Percentiles rank a stretch among this genome's conserved stretches.
phyloP scores from a whole-genome alignment of 2,113 vertebrate genomes.

The Cercopithecus mona region DNA sequence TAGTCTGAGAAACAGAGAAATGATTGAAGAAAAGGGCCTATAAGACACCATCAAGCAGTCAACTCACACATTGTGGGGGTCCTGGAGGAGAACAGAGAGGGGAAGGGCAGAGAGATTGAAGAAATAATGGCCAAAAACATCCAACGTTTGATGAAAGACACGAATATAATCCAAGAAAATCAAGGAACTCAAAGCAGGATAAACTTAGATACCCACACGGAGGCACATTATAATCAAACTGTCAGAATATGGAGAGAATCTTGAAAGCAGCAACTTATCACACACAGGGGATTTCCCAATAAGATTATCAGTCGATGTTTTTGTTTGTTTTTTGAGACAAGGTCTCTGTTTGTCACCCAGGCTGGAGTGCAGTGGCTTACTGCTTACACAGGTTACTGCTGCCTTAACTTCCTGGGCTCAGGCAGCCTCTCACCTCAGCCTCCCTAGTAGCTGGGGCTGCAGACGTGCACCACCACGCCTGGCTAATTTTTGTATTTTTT shows the following conservation, averaged over 20 bases:
- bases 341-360: neutral
- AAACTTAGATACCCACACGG: neutral
- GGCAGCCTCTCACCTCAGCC: no score
- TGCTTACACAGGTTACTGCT: neutral
- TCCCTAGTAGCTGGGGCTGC: no score
- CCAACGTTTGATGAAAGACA: neutral
- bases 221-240: neutral
- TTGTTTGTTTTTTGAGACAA: neutral
- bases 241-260: neutral
- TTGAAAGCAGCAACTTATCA: neutral
- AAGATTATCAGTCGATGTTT: neutral
- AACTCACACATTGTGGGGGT: neutral
- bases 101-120: neutral
- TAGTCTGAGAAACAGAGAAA: neutral
- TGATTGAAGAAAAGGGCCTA: neutral
- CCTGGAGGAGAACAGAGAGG: neutral
- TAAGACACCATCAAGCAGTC: neutral
- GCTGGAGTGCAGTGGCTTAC: neutral
- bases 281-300: neutral
- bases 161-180: neutral
- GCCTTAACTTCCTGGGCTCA: neutral
- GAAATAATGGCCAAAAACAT: neutral
- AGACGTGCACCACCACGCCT: no score
- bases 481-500: no score
- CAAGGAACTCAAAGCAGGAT: neutral